Evolutionary conservation across 2,888 invertebrate genomes (phyloP).

Genomic region (Pseudolycoriella hygida): DNA sequence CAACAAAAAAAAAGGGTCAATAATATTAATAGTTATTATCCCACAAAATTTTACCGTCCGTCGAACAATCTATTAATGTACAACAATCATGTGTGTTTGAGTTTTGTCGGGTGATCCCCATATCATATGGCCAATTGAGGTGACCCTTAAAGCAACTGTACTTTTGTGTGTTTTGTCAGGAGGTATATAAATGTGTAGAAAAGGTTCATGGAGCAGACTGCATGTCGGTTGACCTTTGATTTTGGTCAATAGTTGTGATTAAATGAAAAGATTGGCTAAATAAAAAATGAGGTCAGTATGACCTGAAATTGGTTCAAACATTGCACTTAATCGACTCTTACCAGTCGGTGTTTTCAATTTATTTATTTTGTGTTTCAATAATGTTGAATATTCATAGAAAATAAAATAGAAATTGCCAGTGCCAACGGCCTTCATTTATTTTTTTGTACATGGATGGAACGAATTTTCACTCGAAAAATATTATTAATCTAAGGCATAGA

Average conservation of each 20-base stretch:
- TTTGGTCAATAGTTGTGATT: no score
- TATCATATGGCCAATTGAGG: neutral
- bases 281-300: no score
- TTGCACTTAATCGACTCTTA: no score
- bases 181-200: neutral
- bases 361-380: no score
- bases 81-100: neutral
- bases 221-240: neutral
- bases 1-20: neutral
- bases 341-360: no score
- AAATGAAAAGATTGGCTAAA: no score
- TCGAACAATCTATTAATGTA: neutral
- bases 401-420: neutral
- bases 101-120: neutral
- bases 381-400: neutral
- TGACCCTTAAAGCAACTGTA: neutral
- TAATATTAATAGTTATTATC: constrained; percentile 1
- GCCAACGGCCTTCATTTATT: neutral
- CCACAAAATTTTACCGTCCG: constrained; percentile 1
- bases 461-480: no score
- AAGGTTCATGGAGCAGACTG: neutral
- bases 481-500: no score
- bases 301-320: no score
- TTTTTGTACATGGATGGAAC: no score
- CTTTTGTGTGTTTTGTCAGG: neutral